Percentiles rank a stretch among this genome's conserved stretches.
Evolutionary conservation across 2,888 invertebrate species (phyloP).

Genomic region (Torymus texanus): DNA sequence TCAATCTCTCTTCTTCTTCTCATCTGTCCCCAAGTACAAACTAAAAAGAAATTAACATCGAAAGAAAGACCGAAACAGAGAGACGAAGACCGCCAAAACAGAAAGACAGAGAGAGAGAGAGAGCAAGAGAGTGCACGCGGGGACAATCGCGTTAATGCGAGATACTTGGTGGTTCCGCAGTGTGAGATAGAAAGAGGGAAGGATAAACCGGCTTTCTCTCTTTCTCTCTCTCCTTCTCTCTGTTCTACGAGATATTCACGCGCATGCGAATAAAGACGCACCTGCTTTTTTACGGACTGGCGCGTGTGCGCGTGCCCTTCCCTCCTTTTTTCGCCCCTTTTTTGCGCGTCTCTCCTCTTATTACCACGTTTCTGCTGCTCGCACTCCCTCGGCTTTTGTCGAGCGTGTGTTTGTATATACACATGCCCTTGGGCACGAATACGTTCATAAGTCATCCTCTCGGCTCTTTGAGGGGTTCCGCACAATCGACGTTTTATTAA

Average conservation of each 20-base stretch:
- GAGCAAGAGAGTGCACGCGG: conserved; percentile 56
- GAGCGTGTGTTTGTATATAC: neutral
- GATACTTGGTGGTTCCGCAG: no score
- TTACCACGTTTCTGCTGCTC: neutral
- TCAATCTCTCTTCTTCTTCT: neutral
- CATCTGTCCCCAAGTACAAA: neutral
- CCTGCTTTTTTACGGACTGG: conserved; percentile 58
- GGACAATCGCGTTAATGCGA: conserved; percentile 56
- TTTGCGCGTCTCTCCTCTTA: conserved; percentile 5
- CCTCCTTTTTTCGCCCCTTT: neutral
- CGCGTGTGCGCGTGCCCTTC: no score
- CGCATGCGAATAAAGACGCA: conserved; percentile 59
- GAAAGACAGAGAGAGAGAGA: conserved; percentile 25
- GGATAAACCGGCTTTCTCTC: conserved; percentile 58
- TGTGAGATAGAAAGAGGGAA: no score
- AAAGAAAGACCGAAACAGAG: neutral
- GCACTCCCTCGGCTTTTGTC: conserved; percentile 8
- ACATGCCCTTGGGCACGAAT: no score
- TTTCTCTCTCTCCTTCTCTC: neutral
- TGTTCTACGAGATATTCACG: neutral
- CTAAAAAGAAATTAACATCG: neutral
- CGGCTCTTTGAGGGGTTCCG: no score
- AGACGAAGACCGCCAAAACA: neutral
- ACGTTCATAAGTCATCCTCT: no score
- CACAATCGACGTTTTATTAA: conserved; percentile 18